Evolutionary conservation across 2,888 invertebrate genomes (phyloP).

Genomic region (Xestoiulus laeticollis): DNA sequence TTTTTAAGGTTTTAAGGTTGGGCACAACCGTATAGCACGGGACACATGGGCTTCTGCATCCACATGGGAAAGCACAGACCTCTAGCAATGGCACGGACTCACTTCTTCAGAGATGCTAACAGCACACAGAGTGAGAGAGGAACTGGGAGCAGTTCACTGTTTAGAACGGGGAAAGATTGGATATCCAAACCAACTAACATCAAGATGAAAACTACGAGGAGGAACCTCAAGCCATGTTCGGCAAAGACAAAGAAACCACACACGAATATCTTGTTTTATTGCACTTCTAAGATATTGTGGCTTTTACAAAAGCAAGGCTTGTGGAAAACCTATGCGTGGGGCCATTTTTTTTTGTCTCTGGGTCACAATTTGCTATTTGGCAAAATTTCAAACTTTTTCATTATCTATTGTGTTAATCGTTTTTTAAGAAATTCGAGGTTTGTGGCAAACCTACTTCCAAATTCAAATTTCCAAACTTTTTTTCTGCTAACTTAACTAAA

Average conservation of each 20-base stretch:
- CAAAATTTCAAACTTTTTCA: no score
- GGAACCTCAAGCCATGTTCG: background rate
- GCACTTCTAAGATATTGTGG: background rate
- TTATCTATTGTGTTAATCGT: no score
- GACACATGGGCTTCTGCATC: constrained; percentile 6
- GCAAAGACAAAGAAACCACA: background rate
- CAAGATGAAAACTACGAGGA: background rate
- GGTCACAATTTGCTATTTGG: no score
- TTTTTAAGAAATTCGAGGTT: no score
- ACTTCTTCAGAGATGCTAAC: background rate
- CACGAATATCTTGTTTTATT: background rate
- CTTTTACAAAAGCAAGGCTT: background rate
- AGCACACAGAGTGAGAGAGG: background rate
- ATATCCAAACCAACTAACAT: background rate
- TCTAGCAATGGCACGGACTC: background rate
- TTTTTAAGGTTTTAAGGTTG: background rate
- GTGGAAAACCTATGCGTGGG: background rate
- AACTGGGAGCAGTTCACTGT: constrained; percentile 11
- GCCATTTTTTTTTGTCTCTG: background rate
- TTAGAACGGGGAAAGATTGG: background rate
- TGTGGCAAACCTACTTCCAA: no score
- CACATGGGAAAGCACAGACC: background rate
- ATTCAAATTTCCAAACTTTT: no score
- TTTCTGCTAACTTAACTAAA: no score
- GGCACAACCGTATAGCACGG: background rate